Conservation (phyloP, 2,888 invertebrate genomes). For the Clunio marinus region DNA sequence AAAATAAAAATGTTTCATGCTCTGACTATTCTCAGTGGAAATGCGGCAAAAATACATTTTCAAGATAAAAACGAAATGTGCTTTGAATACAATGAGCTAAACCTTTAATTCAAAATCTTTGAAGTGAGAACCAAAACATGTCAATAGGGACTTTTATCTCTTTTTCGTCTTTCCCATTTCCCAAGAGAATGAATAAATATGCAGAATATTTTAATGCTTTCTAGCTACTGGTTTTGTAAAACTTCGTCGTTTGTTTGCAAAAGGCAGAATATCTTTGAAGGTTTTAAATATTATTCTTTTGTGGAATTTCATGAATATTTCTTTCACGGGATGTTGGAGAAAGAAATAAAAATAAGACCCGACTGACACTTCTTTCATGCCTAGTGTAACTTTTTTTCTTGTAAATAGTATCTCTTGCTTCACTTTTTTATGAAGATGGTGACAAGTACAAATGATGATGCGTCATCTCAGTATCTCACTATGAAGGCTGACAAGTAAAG, state of each 20-base stretch:
- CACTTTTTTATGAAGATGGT: conserved; percentile 17
- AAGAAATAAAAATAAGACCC: conserved; percentile 33
- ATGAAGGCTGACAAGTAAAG: too few species aligned
- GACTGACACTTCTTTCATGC: conserved; percentile 35
- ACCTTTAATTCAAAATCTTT: not conserved
- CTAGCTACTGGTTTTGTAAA: conserved; percentile 26
- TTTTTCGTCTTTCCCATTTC: not conserved
- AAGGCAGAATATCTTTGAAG: not conserved
- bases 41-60: too few species aligned
- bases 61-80: too few species aligned
- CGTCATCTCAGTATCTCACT: conserved; percentile 4
- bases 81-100: too few species aligned
- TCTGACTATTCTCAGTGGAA: too few species aligned
- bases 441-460: conserved; percentile 36
- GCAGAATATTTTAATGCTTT: not conserved
- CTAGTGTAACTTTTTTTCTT: conserved; percentile 32
- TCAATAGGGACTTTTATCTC: not conserved
- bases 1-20: not conserved
- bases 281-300: conserved; percentile 1
- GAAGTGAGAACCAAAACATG: not conserved
- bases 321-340: not conserved
- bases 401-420: not conserved
- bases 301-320: not conserved
- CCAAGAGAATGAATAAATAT: not conserved
- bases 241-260: not conserved